Evolutionary conservation across 2,888 invertebrate species (phyloP).

Genomic region (Taenaris catops): DNA sequence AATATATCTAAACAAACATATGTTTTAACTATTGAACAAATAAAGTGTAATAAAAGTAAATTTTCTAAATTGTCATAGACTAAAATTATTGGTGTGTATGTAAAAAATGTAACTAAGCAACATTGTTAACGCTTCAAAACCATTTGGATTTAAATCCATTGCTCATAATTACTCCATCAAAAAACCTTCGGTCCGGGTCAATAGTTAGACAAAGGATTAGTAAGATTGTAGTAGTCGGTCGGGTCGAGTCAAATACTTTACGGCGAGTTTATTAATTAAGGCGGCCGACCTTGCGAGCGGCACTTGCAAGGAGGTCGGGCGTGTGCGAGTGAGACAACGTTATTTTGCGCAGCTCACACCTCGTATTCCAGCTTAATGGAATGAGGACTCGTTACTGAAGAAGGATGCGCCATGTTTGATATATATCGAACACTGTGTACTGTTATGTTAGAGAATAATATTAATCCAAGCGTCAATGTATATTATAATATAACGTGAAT

Average conservation of each 20-base stretch:
- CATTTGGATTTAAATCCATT: constrained; percentile 6
- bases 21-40: no score
- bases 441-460: no score
- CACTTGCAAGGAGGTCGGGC: constrained; percentile 76
- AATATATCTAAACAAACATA: no score
- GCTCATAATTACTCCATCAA: constrained; percentile 31
- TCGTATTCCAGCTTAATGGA: constrained; percentile 10
- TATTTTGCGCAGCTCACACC: constrained; percentile 21
- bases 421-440: constrained; percentile 10
- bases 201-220: constrained; percentile 75
- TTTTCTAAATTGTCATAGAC: no score
- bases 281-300: constrained; percentile 77
- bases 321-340: constrained; percentile 48
- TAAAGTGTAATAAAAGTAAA: no score
- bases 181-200: constrained; percentile 59
- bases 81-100: no score
- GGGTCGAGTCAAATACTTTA: constrained; percentile 78
- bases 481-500: constrained; percentile 2
- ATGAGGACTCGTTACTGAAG: constrained; percentile 13
- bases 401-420: constrained; percentile 7
- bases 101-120: no score
- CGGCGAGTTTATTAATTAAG: constrained; percentile 79
- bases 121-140: no score
- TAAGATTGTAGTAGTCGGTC: constrained; percentile 67
- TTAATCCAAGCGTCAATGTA: constrained; percentile 2